These are phyloP conservation scores for Lithodes maja DNA, from an alignment of 2,888 invertebrate genomes.

Conservation along the genomic window DNA sequence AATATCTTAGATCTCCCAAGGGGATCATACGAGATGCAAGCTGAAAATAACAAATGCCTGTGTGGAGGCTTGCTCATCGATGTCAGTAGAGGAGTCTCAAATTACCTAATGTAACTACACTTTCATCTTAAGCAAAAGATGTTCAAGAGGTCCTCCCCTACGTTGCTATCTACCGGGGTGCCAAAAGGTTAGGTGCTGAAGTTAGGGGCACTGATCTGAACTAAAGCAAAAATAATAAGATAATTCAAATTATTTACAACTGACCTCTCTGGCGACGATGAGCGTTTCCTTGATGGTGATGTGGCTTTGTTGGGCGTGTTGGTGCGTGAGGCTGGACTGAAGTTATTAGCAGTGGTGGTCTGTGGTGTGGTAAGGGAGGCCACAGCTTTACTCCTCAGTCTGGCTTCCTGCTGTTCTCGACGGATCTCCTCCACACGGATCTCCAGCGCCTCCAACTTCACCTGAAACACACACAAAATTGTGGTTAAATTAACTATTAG, in stretches of 20 bases:
- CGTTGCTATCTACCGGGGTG: no score
- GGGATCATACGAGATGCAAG: no score
- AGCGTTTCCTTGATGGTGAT: slow-evolving; percentile 51
- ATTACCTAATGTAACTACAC: no score
- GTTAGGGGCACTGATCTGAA: no score
- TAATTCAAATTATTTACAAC: neutral
- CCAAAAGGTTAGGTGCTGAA: no score
- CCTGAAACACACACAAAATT: slow-evolving; percentile 74
- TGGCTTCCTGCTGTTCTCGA: slow-evolving; percentile 73
- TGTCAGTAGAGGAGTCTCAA: no score
- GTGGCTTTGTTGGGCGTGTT: slow-evolving; percentile 57
- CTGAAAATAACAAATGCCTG: no score
- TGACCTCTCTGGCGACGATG: slow-evolving; percentile 64
- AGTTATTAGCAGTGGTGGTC: slow-evolving; percentile 39
- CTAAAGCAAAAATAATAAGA: no score
- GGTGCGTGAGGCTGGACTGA: slow-evolving; percentile 62
- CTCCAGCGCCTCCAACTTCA: slow-evolving; percentile 84
- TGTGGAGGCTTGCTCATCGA: no score
- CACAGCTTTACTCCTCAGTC: slow-evolving; percentile 67
- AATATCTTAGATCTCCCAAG: no score
- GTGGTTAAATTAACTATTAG: neutral
- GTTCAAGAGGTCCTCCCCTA: no score
- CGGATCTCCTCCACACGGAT: slow-evolving; percentile 84
- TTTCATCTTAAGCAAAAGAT: no score
- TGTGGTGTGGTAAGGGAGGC: slow-evolving; percentile 57